Evolutionary conservation across 2,888 invertebrate genomes (phyloP), one percentile per base, ranked within the genome.

Genomic region (Chelonus formosanus): DNA sequence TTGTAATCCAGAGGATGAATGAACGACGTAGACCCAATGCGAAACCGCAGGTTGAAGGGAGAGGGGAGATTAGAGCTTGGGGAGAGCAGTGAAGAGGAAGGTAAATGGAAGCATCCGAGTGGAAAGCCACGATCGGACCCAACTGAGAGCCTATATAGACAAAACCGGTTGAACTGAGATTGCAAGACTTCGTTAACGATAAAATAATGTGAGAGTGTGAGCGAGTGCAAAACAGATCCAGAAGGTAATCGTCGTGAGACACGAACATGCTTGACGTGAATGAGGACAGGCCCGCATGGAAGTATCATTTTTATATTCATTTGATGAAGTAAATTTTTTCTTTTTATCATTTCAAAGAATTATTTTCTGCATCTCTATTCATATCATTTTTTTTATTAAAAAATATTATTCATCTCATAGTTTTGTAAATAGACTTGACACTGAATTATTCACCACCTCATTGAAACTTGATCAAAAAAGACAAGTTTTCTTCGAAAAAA

Each of bases 1-100:
- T 58, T 68, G 70, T 76, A 72, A 75, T 77, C 73, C 71, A 67
- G 73, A 67, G 74, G 73, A 76, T 76, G 78, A 78, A 78, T 76
- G 79, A 76, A 76, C 40, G 56, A 63, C 59, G 61, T 53, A 10
- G 59, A 63, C 31, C 40, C 35, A 50, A 62, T 36, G 59, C 8
- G 44, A 56, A 65, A 65, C 65, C 65, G 65, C 65, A 60, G 47
- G 35, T 54, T 44, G 40, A 45, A 55, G 56, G 45, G 47, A 8
- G 50, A 20, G 4, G 48, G 31, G 34, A 3, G 35, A 53, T 52
- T 10, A 34, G 43, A 44, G 40, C n/a, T 20, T 34, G 53, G 56
- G 65, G 56, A n/a, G 31, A 20, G 52, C 7, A 61, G 50, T 34
- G 34, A 8, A 44, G 53, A 61, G 5, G 45, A 47, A 44, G 10